Evolutionary conservation across 2,888 invertebrate species (phyloP).

Genomic region (Aspidiotus rigidus): DNA sequence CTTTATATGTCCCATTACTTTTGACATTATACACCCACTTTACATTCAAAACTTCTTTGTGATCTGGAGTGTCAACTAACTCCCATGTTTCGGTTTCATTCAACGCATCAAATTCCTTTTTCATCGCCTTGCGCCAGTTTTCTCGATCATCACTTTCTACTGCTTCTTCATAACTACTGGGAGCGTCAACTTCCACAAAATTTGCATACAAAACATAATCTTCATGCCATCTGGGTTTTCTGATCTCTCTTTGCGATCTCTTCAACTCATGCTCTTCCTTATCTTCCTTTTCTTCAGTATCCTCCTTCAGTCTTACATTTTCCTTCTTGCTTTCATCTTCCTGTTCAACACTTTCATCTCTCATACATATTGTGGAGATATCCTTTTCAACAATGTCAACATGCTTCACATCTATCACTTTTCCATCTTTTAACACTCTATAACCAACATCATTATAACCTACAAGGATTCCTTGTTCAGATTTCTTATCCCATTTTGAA

Average conservation of each 20-base stretch:
- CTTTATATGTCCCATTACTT: slow-evolving; percentile 30
- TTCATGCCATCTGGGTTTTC: too few species aligned
- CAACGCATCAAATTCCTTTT: slow-evolving; percentile 7
- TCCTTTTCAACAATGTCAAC: too few species aligned
- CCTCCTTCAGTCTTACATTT: slow-evolving; percentile 35
- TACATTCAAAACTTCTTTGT: slow-evolving; percentile 10
- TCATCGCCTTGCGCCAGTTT: slow-evolving; percentile 9
- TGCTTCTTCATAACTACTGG: background rate
- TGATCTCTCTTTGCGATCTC: background rate
- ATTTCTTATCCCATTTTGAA: slow-evolving; percentile 29
- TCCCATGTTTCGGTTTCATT: slow-evolving; percentile 11
- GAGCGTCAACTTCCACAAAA: slow-evolving; percentile 37
- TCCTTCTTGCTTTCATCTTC: too few species aligned
- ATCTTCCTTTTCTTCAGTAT: slow-evolving; percentile 35
- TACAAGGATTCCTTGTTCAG: background rate
- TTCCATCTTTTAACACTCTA: slow-evolving; percentile 7
- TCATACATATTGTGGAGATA: slow-evolving; percentile 37
- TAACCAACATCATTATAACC: slow-evolving; percentile 14
- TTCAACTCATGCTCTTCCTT: slow-evolving; percentile 19
- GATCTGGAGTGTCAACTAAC: slow-evolving; percentile 7
- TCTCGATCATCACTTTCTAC: background rate
- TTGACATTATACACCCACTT: slow-evolving; percentile 24
- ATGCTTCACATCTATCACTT: too few species aligned
- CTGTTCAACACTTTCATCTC: slow-evolving; percentile 39
- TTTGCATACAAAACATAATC: slow-evolving; percentile 40